Conservation (phyloP, 2,113 vertebrate species). For the Vicugna pacos region DNA sequence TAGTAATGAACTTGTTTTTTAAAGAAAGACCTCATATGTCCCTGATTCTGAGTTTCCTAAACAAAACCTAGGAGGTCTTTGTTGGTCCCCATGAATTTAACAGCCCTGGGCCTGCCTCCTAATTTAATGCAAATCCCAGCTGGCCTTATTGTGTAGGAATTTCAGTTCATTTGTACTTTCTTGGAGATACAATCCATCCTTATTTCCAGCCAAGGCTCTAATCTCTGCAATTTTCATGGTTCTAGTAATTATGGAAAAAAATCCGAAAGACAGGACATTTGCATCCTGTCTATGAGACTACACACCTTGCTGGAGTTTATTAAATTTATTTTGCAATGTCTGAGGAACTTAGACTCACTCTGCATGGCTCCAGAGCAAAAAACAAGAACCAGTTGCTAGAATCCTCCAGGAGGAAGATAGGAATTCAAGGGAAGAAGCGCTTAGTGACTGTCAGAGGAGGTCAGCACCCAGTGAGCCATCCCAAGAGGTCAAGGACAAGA, state of each 20-base stretch:
- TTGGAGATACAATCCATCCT: conserved; percentile 25
- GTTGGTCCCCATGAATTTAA: background rate
- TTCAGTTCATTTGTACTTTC: conserved; percentile 40
- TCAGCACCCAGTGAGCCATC: background rate
- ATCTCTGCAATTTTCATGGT: conserved; percentile 54
- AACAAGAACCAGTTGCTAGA: background rate
- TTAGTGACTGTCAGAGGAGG: background rate
- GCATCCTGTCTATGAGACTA: background rate
- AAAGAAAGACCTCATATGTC: background rate
- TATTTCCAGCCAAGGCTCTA: background rate
- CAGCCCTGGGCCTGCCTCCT: background rate
- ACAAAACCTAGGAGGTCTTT: background rate
- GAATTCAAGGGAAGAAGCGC: background rate
- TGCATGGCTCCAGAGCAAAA: background rate
- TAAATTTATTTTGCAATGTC: conserved; percentile 22
- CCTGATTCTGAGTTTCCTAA: conserved; percentile 2
- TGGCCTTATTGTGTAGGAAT: background rate
- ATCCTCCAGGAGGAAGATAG: background rate
- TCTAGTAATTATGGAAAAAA: background rate
- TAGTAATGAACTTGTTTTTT: background rate
- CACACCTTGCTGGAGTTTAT: background rate
- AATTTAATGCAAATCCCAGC: conserved; percentile 21
- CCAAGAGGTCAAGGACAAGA: background rate
- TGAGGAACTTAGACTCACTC: background rate
- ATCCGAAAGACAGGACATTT: conserved; percentile 13